Base-by-base conservation (phyloP, 2,797 vertebrate genomes). In the Carduelis carduelis region DNA sequence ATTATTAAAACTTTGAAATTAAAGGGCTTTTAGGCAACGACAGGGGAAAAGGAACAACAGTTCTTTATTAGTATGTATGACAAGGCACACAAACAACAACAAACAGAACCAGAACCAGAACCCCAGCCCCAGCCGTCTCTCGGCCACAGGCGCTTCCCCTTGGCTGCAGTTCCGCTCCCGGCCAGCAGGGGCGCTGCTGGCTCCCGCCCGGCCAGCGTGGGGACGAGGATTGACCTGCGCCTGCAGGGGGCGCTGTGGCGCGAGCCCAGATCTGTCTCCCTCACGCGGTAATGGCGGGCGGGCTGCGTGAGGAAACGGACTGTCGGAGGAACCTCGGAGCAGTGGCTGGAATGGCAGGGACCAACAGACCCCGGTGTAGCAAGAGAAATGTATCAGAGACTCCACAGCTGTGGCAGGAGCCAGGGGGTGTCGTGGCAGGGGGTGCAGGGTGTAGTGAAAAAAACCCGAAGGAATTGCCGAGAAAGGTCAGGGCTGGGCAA, bases 91-190 rank as follows among this genome's bases (percentile, higher is more conserved):
- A 24, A 64, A 41, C 20, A 47, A 4, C 19, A 18, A 4, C 12
- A 37, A 1, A 26, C 55, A 57, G n/a, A 57, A 6, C 3, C 44
- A 30, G 32, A 43, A 15, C 8, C 27, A 15, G n/a, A 8, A 2
- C 3, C 18, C 7, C 12, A 3, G 1, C 1, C 8, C 0, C 27
- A 6, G 23, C 34, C 14, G 4, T 6, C 18, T 4, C n/a, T 5
- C 0, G 4, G n/a, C n/a, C 0, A 2, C 39, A 1, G 57, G 19
- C 12, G 0, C 12, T 2, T 19, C 16, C 49, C 41, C 9, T 1
- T 2, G 0, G 3, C 12, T 17, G 69, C 50, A 56, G 50, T 34
- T 17, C 13, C 13, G 4, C 3, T 3, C 59, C 2, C 5, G 1
- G 60, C 60, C 50, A 1, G 4, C 60, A 30, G 81, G 69, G 59